Base-by-base conservation (phyloP, 2,113 vertebrate genomes). In the Gymnobelideus leadbeateri region DNA sequence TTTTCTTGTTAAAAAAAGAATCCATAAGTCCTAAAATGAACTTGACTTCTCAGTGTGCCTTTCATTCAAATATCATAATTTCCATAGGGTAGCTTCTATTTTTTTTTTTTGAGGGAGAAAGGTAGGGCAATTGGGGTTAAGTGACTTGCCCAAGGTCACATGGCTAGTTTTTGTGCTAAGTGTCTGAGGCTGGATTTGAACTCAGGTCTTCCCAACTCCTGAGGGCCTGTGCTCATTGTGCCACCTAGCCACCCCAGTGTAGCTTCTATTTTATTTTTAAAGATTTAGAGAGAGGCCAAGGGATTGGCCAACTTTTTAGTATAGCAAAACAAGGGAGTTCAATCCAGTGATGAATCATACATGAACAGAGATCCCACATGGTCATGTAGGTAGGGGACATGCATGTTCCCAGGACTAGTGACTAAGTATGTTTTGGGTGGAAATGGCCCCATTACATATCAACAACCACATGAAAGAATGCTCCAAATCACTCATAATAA, bases 21-120 rank as follows among this genome's bases (percentile, higher is more conserved):
- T 92, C 19, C 94, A 24, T 94, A 92, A 94, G 91, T 49, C 93
- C 94, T 94, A 91, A 89, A 47, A 91, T 68, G n/a, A 14, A 96
- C 84, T 95, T 50, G 12, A 94, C 23, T 77, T 94, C 94, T 92
- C 53, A 95, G 90, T 52, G 37, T 54, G 31, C 12, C 28, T 77
- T 77, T 77, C 14, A 77, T 91, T 96, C 57, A 96, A 96, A 94
- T 37, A 84, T 28, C 46, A 90, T 93, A 95, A 8, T 49, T 68
- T 3, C 89, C 94, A 54, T 24, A 53, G 14, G 11, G 52, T 96
- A 37, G 24, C 57, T 91, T 96, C n/a, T 51, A 55, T 77, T 90
- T 68, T 68, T 16, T 68, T 68, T 68, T 61, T 61, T 49, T 49
- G 47, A 49, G 47, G 47, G 47, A 51, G 51, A 11, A 54, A 11